phyloP scores from a whole-genome alignment of 92 coral and sea anemone genomes.

The Muricea muricata region DNA sequence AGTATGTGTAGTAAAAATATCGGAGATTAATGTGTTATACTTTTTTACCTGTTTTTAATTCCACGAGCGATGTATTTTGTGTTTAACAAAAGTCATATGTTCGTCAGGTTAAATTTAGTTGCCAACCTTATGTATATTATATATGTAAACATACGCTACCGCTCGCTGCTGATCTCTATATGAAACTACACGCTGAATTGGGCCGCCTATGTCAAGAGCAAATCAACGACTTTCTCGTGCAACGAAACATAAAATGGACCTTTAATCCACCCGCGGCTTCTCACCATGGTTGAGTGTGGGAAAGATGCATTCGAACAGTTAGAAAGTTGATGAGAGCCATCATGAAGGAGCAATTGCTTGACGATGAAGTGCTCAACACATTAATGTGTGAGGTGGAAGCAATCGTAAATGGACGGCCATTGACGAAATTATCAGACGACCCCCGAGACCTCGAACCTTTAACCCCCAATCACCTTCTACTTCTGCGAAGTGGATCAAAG shows the following conservation, averaged over 20 bases:
- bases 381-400: constrained; percentile 71
- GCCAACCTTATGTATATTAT: too few relatives aligned
- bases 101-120: too few relatives aligned
- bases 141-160: too few relatives aligned
- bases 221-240: constrained; percentile 53
- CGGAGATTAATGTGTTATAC: too few relatives aligned
- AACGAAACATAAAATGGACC: constrained; percentile 57
- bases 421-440: constrained; percentile 49
- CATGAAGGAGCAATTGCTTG: constrained; percentile 48
- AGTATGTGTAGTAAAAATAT: too few relatives aligned
- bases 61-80: too few relatives aligned
- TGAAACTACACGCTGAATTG: too few relatives aligned
- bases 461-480: constrained; percentile 61
- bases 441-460: constrained; percentile 47
- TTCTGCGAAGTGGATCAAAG: constrained; percentile 37
- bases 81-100: too few relatives aligned
- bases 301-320: constrained; percentile 62
- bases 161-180: too few relatives aligned
- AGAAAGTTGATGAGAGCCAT: constrained; percentile 68
- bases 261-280: constrained; percentile 73
- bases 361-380: constrained; percentile 65
- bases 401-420: constrained; percentile 57
- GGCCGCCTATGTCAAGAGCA: too few relatives aligned
- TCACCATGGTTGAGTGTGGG: constrained; percentile 75
- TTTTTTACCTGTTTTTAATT: too few relatives aligned